phyloP scores from a whole-genome alignment of 2,113 vertebrate genomes.

The Cettia cetti region DNA sequence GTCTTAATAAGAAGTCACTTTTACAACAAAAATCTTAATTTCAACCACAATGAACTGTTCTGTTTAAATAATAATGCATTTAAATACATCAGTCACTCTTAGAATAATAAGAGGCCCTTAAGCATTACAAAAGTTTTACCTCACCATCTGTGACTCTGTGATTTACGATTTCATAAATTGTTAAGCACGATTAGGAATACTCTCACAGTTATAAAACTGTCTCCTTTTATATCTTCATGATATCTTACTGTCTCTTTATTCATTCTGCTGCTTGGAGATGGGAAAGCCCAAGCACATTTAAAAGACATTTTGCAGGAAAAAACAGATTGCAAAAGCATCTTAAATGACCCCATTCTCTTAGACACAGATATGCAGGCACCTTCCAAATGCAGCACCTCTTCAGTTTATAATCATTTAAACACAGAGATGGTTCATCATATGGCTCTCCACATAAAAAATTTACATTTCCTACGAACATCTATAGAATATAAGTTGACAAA shows the following conservation, averaged over 20 bases:
- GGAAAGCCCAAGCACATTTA: neutral
- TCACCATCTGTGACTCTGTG: constrained; percentile 4
- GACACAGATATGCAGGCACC: neutral
- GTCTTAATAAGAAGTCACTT: neutral
- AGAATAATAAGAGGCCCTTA: constrained; percentile 2
- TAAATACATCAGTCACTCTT: neutral
- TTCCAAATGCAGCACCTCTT: neutral
- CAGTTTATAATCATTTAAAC: neutral
- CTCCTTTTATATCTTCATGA: neutral
- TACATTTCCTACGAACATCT: neutral
- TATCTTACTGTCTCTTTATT: neutral
- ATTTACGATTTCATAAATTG: constrained; percentile 44
- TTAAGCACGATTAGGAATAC: neutral
- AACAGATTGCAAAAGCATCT: neutral
- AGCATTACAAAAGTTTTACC: constrained; percentile 25
- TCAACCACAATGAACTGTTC: neutral
- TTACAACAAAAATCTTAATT: neutral
- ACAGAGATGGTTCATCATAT: neutral
- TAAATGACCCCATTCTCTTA: neutral
- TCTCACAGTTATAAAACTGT: constrained; percentile 13
- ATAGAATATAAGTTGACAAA: neutral
- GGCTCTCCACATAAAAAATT: neutral
- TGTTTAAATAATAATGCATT: neutral
- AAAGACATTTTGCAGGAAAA: neutral
- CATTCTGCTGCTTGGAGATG: neutral